Percentiles rank a stretch among this genome's conserved stretches.
These are phyloP conservation scores for Talpa occidentalis DNA, from an alignment of 2,113 vertebrate species.

Conservation along the genomic window DNA sequence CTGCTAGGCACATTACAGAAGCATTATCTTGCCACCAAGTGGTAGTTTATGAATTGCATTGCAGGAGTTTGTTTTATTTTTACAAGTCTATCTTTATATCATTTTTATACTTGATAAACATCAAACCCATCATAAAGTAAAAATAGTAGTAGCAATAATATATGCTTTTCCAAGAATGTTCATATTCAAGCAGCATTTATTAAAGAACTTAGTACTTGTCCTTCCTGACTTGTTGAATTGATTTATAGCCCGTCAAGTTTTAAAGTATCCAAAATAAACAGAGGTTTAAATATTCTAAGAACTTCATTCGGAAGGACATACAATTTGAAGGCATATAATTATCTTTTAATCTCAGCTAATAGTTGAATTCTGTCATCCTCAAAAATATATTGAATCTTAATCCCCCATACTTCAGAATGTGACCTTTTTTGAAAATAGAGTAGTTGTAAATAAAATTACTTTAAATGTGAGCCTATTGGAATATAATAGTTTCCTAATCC, in stretches of 20 bases:
- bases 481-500: background rate
- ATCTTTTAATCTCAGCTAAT: background rate
- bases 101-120: slow-evolving; percentile 9
- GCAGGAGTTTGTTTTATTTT: background rate
- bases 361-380: background rate
- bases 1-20: slow-evolving; percentile 2
- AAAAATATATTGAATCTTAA: background rate
- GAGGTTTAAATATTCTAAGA: background rate
- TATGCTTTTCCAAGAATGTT: background rate
- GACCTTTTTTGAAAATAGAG: background rate
- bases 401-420: background rate
- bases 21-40: slow-evolving; percentile 78
- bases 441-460: background rate
- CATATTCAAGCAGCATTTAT: background rate
- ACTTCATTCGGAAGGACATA: background rate
- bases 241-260: background rate
- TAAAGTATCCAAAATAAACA: background rate
- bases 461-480: background rate
- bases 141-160: background rate
- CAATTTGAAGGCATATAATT: background rate
- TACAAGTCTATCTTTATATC: background rate
- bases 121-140: background rate
- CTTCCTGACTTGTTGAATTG: background rate
- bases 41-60: slow-evolving; percentile 67
- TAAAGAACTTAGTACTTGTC: background rate